Evolutionary conservation across 2,113 vertebrate genomes (phyloP), one percentile per base, ranked within the genome.

Genomic region (Nettapus auritus): DNA sequence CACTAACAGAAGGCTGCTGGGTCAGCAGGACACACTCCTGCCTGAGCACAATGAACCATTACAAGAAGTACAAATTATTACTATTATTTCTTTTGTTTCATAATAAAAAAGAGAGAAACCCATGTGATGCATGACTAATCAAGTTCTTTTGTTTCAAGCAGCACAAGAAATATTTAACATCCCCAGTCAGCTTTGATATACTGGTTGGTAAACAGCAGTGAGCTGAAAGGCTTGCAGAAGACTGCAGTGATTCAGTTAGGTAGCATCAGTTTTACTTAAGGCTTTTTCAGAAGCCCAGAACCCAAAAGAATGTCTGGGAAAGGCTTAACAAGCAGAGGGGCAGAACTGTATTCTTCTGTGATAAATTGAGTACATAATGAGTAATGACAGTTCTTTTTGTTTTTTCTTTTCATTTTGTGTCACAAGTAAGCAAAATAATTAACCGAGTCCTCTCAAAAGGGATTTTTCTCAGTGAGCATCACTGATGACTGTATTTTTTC

Each of bases 401-500:
- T 93, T 94, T 92, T 93, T 90, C 68, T 91, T 94, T 94, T 97
- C 38, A 86, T 86, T 95, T 94, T 86, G 68, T 62, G 77, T 90
- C 94, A 89, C 94, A 93, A 97, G 82, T 86, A 95, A 90, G 80
- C 90, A 86, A 90, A 95, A 80, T 93, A 97, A 95, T 96, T 96
- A 96, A 86, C 82, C 77, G 81, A 93, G 90, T 93, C 13, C 8
- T 96, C 69, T 95, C 76, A 83, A 81, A 95, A 90, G 77, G 82
- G 79, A 79, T 1, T 66, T 88, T 79, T 7, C 64, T 78, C 73
- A 69, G 68, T 60, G 46, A 96, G n/a, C 86, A 86, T 97, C 86
- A 81, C n/a, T 20, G n/a, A 90, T 63, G 90, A 52, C 59, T 97
- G 25, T 97, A 95, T 96, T 97, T 97, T 96, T 94, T 96, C 95